A percentile compares a stretch with the other conserved stretches of the same genome.
Conservation (phyloP, 2,113 vertebrate species). For the Ailuropoda melanoleuca region DNA sequence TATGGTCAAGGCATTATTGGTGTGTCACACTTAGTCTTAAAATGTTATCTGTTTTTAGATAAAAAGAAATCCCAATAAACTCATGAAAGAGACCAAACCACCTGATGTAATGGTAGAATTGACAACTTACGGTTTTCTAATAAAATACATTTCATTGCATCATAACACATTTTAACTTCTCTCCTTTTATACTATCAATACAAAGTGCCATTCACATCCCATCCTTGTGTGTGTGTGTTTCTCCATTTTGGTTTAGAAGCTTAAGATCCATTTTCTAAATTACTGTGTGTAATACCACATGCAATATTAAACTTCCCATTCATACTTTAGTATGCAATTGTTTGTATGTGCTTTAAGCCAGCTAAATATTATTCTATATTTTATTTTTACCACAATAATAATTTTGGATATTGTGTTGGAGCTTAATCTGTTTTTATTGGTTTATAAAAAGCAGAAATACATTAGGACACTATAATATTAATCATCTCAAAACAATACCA, state of each 20-base stretch:
- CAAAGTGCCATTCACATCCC: neutral
- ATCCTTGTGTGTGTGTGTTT: neutral
- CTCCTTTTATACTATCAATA: neutral
- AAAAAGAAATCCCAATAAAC: constrained; percentile 42
- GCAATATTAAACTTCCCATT: neutral
- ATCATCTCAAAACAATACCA: neutral
- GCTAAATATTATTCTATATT: neutral
- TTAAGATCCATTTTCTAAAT: constrained; percentile 3
- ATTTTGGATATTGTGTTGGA: neutral
- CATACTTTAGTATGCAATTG: neutral
- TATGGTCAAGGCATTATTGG: neutral
- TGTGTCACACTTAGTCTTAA: neutral
- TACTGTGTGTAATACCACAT: neutral
- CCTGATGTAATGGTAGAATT: neutral
- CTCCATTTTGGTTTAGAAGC: neutral
- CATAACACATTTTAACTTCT: neutral
- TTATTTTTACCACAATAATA: neutral
- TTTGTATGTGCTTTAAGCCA: neutral
- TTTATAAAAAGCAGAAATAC: neutral
- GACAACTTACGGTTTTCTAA: neutral
- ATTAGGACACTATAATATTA: neutral
- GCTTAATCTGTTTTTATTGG: neutral
- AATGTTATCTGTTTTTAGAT: neutral
- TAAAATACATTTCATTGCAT: neutral
- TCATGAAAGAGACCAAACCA: neutral